These are phyloP conservation scores for Odontocolon sp. DNA, from an alignment of 2,888 invertebrate species.

Conservation along the genomic window DNA sequence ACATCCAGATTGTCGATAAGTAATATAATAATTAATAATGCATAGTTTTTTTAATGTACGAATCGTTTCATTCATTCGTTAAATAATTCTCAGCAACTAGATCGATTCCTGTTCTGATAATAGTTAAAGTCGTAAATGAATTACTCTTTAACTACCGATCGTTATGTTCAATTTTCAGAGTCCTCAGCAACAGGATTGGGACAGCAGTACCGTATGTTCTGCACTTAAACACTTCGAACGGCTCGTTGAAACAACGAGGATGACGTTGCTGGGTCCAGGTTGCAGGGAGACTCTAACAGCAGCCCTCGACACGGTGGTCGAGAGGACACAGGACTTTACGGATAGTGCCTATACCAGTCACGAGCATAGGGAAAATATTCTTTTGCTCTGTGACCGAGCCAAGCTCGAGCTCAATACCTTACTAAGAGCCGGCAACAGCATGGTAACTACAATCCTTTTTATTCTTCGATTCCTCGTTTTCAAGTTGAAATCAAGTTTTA, in stretches of 20 bases:
- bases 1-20: no score
- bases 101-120: no score
- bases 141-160: no score
- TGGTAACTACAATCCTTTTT: no score
- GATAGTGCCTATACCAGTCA: conserved; percentile 99
- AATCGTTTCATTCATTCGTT: no score
- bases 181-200: conserved; percentile 84
- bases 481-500: no score
- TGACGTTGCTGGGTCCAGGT: conserved; percentile 87
- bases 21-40: no score
- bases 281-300: conserved; percentile 90
- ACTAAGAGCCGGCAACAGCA: conserved; percentile 91
- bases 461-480: no score
- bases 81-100: no score
- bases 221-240: conserved; percentile 93
- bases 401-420: conserved; percentile 96
- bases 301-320: conserved; percentile 94
- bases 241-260: conserved; percentile 92
- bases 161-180: conserved; percentile 67
- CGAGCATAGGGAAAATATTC: conserved; percentile 97
- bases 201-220: conserved; percentile 89
- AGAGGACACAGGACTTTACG: conserved; percentile 98
- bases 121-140: no score
- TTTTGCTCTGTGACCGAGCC: conserved; percentile 93
- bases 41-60: no score